These are phyloP conservation scores for Podarcis lilfordi DNA, from an alignment of 2,797 vertebrate genomes.

Conservation along the genomic window DNA sequence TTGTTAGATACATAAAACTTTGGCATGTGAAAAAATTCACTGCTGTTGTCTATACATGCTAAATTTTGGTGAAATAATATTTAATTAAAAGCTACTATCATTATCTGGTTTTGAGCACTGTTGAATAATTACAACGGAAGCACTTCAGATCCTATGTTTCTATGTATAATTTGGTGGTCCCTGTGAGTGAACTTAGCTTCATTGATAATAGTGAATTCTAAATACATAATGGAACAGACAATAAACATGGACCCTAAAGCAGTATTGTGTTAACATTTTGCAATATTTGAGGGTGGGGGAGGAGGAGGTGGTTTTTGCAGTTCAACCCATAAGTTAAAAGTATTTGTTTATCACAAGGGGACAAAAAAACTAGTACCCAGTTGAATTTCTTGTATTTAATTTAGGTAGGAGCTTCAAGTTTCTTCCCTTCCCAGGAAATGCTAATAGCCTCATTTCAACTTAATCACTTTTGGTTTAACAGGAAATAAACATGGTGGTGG, in stretches of 20 bases:
- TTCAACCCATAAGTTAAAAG: background rate
- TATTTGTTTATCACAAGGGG: background rate
- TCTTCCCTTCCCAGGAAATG: background rate
- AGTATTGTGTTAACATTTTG: background rate
- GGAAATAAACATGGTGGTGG: background rate
- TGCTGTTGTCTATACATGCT: conserved; percentile 10
- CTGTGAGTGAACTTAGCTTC: background rate
- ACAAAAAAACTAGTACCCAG: background rate
- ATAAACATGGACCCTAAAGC: background rate
- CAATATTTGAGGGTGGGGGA: background rate
- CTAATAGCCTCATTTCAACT: background rate
- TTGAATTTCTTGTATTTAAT: background rate
- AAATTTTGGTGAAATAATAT: conserved; percentile 18
- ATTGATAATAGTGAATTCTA: background rate
- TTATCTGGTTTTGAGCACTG: background rate
- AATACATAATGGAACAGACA: background rate
- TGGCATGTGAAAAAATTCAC: background rate
- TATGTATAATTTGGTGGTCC: background rate
- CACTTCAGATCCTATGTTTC: background rate
- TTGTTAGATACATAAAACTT: background rate
- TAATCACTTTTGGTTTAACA: background rate
- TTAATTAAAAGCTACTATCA: background rate
- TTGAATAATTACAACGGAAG: background rate
- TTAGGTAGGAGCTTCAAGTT: background rate
- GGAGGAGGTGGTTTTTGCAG: background rate